Conservation (phyloP, 35 echinoderm and acorn worm species). For the Apostichopus californicus region DNA sequence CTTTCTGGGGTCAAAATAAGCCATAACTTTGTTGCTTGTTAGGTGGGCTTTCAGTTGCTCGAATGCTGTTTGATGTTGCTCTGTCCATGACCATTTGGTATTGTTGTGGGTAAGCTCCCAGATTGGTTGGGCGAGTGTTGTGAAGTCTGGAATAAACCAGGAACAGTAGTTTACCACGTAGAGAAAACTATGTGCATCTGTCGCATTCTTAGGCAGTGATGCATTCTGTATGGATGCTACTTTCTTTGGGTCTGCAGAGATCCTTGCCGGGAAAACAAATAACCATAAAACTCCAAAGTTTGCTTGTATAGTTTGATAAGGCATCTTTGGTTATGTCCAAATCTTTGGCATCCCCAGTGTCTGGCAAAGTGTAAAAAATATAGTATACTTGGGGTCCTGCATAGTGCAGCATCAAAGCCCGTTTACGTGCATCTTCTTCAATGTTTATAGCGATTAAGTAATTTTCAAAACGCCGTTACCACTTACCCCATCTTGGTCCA, state of each 20-base stretch:
- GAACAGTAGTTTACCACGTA: constrained; percentile 71
- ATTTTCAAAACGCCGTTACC: constrained; percentile 48
- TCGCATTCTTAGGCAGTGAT: background rate
- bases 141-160: constrained; percentile 59
- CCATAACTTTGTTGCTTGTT: constrained; percentile 26
- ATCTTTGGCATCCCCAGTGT: constrained; percentile 51
- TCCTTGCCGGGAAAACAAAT: background rate
- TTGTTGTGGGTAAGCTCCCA: constrained; percentile 53
- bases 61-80: constrained; percentile 18
- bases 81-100: constrained; percentile 54
- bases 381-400: constrained; percentile 62
- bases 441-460: constrained; percentile 52
- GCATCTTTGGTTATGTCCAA: constrained; percentile 40
- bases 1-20: constrained; percentile 53
- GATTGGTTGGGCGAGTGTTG: constrained; percentile 48
- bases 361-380: constrained; percentile 58
- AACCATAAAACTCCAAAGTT: background rate
- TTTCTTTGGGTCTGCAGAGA: constrained; percentile 37
- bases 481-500: constrained; percentile 35
- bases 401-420: constrained; percentile 75
- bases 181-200: constrained; percentile 56
- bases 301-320: constrained; percentile 39
- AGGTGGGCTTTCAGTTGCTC: constrained; percentile 13
- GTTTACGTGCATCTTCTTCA: too few species aligned
- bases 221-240: constrained; percentile 25